These are phyloP conservation scores for Alces alces DNA, from an alignment of 2,113 vertebrate species.

Conservation along the genomic window DNA sequence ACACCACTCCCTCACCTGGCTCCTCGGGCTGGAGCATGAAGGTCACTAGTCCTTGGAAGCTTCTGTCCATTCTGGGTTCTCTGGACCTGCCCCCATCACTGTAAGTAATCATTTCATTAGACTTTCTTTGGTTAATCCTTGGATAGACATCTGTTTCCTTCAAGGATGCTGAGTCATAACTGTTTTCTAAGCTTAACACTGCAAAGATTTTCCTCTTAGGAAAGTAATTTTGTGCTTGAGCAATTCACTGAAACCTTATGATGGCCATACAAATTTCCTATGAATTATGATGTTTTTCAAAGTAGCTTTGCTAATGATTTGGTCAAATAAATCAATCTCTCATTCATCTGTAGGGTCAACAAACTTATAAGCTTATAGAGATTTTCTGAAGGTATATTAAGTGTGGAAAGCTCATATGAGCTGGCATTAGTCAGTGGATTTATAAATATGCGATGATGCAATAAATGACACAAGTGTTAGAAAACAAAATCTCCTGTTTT, in stretches of 20 bases:
- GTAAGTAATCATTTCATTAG: background rate
- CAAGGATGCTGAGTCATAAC: background rate
- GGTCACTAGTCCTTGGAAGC: background rate
- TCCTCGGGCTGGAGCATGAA: accelerated
- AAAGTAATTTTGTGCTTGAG: background rate
- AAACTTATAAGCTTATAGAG: background rate
- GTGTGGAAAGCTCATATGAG: background rate
- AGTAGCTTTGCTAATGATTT: background rate
- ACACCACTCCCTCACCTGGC: accelerated
- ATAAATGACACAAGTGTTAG: background rate
- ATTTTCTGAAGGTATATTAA: background rate
- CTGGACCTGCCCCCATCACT: background rate
- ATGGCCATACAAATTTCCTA: background rate
- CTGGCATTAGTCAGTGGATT: background rate
- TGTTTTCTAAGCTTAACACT: background rate
- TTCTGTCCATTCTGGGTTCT: background rate
- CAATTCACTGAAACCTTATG: background rate
- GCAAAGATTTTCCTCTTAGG: background rate
- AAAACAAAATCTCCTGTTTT: background rate
- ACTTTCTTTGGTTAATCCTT: background rate
- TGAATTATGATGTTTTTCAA: background rate
- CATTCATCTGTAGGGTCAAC: background rate
- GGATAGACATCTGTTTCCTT: background rate
- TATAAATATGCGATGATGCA: background rate
- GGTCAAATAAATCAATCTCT: background rate